Conservation (phyloP, 2,888 invertebrate genomes). For the Alcis repandata region DNA sequence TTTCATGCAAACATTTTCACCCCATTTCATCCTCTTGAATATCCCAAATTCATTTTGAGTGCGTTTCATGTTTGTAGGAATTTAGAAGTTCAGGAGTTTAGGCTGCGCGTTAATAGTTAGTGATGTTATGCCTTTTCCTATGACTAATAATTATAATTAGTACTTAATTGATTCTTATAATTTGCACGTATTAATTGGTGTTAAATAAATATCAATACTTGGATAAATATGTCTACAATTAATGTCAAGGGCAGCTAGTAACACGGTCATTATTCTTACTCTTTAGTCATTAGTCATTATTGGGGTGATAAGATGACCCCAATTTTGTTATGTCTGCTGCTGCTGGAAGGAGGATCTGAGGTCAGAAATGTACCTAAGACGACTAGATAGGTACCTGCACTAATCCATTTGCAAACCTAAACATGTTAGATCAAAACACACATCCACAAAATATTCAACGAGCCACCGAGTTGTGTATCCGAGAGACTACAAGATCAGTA, state of each 20-base stretch:
- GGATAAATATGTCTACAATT: conserved; percentile 9
- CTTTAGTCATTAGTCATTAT: background rate
- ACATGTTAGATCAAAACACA: no score
- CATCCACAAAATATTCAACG: no score
- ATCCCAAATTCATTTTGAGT: no score
- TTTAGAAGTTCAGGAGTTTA: no score
- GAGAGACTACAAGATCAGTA: no score
- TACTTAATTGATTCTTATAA: background rate
- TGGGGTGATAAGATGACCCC: conserved; percentile 12
- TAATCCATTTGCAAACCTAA: no score
- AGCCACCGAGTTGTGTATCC: no score
- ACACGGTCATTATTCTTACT: conserved; percentile 24
- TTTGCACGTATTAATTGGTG: background rate
- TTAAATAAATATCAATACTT: background rate
- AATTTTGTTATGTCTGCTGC: conserved; percentile 3
- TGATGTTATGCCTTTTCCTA: background rate
- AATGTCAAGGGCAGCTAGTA: conserved; percentile 14
- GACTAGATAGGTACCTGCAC: background rate
- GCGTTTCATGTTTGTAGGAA: no score
- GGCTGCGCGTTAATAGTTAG: no score
- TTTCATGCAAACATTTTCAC: no score
- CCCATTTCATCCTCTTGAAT: no score
- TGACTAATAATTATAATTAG: background rate
- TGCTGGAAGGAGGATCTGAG: background rate
- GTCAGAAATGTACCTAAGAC: background rate